Conservation (phyloP, 2,113 vertebrate species). For the Hypocryptadius cinnamomeus region DNA sequence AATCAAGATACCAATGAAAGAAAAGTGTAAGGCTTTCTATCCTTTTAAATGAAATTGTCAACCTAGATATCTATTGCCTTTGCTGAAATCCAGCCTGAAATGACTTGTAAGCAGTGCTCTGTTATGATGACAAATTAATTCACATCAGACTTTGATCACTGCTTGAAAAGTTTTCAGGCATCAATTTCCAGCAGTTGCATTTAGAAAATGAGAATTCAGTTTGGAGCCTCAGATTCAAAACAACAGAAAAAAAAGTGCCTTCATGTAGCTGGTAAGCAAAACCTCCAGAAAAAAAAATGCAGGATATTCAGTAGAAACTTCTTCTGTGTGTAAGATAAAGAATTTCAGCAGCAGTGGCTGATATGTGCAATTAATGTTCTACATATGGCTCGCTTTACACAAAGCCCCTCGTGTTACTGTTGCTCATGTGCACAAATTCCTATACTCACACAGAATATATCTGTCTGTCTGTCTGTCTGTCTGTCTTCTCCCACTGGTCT, state of each 20-base stretch:
- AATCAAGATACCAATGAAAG: constrained; percentile 77
- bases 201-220: constrained; percentile 65
- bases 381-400: background rate
- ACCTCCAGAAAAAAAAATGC: background rate
- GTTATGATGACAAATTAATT: constrained; percentile 80
- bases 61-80: constrained; percentile 74
- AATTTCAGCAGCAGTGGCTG: background rate
- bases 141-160: constrained; percentile 75
- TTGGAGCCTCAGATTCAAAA: constrained; percentile 51
- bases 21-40: constrained; percentile 72
- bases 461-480: constrained; percentile 40
- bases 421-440: background rate
- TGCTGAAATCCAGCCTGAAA: constrained; percentile 71
- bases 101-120: constrained; percentile 68
- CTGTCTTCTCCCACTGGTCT: constrained; percentile 3
- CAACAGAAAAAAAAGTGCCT: constrained; percentile 53
- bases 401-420: background rate
- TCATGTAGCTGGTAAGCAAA: constrained; percentile 28
- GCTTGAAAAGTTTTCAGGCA: constrained; percentile 72
- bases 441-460: background rate
- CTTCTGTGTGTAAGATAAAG: background rate
- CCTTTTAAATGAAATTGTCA: constrained; percentile 80
- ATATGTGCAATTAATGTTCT: constrained; percentile 11
- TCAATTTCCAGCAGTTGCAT: constrained; percentile 66
- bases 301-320: constrained; percentile 1